Conservation (phyloP, 64 coral and sea anemone genomes). For the Catalaphyllia jardinei region DNA sequence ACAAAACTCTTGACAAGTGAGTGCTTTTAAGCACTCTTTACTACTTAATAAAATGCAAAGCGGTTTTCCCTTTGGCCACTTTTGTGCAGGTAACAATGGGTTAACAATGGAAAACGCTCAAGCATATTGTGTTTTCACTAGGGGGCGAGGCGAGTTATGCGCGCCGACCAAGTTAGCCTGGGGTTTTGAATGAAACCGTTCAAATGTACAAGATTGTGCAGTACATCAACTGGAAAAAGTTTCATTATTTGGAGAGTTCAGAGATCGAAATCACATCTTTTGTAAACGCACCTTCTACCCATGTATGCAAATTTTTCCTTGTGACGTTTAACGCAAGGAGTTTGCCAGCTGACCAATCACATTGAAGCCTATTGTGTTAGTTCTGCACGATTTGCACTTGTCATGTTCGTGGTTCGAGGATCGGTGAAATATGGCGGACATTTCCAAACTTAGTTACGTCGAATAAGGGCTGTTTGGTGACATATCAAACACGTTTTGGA, state of each 20-base stretch:
- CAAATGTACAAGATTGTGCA: neutral
- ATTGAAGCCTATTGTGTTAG: conserved; percentile 11
- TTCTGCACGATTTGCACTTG: conserved; percentile 37
- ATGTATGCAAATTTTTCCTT: conserved; percentile 36
- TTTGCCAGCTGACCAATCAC: conserved; percentile 22
- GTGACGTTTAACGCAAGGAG: conserved; percentile 27
- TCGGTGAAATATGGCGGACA: neutral
- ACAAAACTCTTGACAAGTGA: conserved; percentile 20
- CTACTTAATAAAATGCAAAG: conserved; percentile 34
- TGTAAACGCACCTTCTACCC: neutral
- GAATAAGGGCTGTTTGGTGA: conserved; percentile 15
- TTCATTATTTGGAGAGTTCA: neutral
- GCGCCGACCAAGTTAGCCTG: too few relatives aligned
- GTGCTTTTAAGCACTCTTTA: conserved; percentile 18
- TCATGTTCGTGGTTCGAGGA: conserved; percentile 12
- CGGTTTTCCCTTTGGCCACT: conserved; percentile 7
- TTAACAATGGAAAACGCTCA: conserved; percentile 1
- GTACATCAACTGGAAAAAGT: neutral
- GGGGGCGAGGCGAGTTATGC: neutral
- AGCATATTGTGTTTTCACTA: neutral
- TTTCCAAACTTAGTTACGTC: neutral
- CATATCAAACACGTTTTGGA: neutral
- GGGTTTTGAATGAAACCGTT: neutral
- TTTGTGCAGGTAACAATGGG: conserved; percentile 28
- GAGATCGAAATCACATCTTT: conserved; percentile 9